phyloP scores from a whole-genome alignment of 2,888 invertebrate species.

The Elegia similella region DNA sequence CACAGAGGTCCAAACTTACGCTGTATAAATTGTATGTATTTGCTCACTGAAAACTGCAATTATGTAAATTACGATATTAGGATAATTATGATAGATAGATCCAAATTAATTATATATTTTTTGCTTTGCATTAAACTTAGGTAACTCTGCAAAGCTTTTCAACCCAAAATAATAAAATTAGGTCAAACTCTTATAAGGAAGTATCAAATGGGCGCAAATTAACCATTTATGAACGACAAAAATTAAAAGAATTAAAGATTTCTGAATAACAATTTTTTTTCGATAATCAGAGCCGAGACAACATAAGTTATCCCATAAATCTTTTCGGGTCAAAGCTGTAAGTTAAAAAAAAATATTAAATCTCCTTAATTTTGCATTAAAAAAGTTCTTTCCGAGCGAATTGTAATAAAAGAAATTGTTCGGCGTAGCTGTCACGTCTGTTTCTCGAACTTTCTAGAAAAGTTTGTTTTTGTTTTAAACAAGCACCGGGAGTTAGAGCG shows the following conservation, averaged over 20 bases:
- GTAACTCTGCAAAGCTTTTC: too few species aligned
- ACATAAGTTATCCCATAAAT: neutral
- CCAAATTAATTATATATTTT: too few species aligned
- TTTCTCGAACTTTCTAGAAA: slow-evolving; percentile 1
- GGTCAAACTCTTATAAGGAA: too few species aligned
- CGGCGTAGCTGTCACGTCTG: slow-evolving; percentile 4
- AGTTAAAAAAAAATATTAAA: neutral
- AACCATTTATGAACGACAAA: neutral
- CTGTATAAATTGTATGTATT: too few species aligned
- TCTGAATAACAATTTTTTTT: neutral
- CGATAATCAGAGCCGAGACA: neutral
- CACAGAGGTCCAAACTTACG: too few species aligned
- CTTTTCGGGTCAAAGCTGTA: neutral
- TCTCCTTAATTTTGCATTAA: neutral
- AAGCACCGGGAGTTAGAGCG: neutral
- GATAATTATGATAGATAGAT: too few species aligned
- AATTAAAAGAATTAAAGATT: neutral
- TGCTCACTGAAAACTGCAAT: too few species aligned
- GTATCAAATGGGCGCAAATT: too few species aligned
- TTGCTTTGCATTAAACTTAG: too few species aligned
- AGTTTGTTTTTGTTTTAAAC: slow-evolving; percentile 17
- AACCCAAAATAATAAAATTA: too few species aligned
- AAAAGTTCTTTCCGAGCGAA: slow-evolving; percentile 5
- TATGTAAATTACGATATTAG: too few species aligned
- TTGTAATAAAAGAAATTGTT: slow-evolving; percentile 16